These are phyloP conservation scores for Elanoides forficatus DNA, from an alignment of 2,113 vertebrate genomes.

Conservation along the genomic window DNA sequence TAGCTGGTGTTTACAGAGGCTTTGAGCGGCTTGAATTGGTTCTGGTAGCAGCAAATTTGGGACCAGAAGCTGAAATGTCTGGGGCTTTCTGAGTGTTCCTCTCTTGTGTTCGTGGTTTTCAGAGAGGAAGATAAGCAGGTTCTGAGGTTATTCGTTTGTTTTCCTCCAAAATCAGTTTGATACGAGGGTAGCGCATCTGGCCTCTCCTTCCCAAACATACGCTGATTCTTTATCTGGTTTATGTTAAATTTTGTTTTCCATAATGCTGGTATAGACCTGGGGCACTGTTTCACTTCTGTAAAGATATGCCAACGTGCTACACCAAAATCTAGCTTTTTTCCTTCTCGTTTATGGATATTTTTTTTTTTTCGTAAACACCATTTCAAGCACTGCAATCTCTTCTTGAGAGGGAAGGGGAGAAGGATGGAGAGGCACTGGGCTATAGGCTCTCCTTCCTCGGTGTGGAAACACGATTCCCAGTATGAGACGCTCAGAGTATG, in stretches of 20 bases:
- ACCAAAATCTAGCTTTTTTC: not conserved
- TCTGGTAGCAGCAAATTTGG: not conserved
- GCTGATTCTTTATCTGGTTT: not conserved
- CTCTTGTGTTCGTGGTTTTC: not conserved
- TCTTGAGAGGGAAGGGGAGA: not conserved
- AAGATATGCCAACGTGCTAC: rapidly evolving
- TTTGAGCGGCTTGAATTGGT: not conserved
- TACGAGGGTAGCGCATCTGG: not conserved
- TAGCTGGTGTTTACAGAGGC: not conserved
- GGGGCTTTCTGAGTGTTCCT: not conserved
- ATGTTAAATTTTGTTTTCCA: not conserved
- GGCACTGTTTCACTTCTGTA: not conserved
- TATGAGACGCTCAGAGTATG: rapidly evolving
- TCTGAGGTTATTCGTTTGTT: not conserved
- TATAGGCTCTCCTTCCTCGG: not conserved
- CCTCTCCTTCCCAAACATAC: not conserved
- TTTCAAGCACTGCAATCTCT: rapidly evolving
- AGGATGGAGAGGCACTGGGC: not conserved
- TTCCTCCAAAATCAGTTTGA: not conserved
- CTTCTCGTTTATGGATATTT: not conserved
- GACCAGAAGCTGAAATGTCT: not conserved
- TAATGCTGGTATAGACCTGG: not conserved
- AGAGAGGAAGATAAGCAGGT: not conserved
- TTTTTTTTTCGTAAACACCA: not conserved
- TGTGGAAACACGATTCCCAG: not conserved